These are phyloP conservation scores for Malurus splendens DNA, from an alignment of 2,797 vertebrate species.

Conservation along the genomic window DNA sequence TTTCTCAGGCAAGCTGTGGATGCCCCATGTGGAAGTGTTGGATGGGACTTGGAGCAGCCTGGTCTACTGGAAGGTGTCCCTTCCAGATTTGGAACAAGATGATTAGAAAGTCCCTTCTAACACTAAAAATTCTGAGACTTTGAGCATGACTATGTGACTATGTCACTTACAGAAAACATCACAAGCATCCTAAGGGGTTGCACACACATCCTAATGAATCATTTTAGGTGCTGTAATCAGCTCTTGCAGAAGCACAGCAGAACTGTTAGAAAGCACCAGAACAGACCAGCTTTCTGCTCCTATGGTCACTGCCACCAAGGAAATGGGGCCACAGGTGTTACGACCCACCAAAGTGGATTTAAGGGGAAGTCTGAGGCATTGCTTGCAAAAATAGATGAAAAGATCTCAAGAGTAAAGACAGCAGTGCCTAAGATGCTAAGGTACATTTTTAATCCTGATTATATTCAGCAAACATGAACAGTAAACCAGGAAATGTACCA, in stretches of 20 bases:
- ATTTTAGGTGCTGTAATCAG: too few relatives aligned
- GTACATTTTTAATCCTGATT: neutral
- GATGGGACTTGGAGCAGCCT: neutral
- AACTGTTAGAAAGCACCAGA: rapidly evolving
- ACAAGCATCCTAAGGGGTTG: neutral
- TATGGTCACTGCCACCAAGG: neutral
- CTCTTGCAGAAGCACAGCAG: neutral
- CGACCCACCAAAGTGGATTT: neutral
- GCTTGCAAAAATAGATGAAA: neutral
- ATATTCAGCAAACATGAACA: neutral
- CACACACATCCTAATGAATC: neutral
- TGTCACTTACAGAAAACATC: neutral
- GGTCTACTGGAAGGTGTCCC: too few relatives aligned
- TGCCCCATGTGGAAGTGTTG: neutral
- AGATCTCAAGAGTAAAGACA: neutral
- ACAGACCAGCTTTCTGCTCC: neutral
- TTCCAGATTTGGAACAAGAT: neutral
- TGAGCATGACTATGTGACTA: rapidly evolving
- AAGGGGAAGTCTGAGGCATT: neutral
- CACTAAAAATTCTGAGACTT: neutral
- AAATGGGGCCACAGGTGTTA: neutral
- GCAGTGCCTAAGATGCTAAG: neutral
- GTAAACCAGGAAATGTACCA: neutral
- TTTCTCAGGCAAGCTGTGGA: neutral
- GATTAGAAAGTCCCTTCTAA: neutral